Conservation (phyloP, 2,888 invertebrate genomes). For the Parasteatoda lunata region DNA sequence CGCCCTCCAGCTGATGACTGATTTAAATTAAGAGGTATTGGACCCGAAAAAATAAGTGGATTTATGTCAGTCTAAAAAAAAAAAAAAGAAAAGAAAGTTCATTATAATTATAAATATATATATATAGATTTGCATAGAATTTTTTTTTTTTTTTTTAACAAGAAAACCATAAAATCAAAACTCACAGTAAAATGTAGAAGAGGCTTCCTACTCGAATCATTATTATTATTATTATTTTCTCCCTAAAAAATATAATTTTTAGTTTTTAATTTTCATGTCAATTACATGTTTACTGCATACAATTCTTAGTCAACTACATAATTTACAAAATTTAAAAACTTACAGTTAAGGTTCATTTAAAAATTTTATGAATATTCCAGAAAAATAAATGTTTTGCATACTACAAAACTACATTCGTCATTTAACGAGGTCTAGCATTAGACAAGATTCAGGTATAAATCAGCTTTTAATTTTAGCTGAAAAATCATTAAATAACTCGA, state of each 20-base stretch:
- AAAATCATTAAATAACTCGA: too few relatives aligned
- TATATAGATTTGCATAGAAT: background rate
- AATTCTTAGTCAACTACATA: background rate
- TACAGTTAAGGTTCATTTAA: background rate
- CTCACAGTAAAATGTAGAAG: slow-evolving; percentile 59
- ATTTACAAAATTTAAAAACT: background rate
- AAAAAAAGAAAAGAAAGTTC: slow-evolving; percentile 12
- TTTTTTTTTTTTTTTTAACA: background rate
- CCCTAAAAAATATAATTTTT: slow-evolving; percentile 12
- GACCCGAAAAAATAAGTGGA: slow-evolving; percentile 61
- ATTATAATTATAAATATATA: background rate
- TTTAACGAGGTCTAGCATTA: too few relatives aligned
- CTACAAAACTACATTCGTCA: background rate
- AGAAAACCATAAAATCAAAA: background rate
- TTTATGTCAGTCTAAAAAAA: slow-evolving; percentile 58
- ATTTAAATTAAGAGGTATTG: slow-evolving; percentile 40
- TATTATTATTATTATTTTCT: slow-evolving; percentile 20
- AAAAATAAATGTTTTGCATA: background rate
- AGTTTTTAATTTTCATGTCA: background rate
- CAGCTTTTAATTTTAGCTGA: too few relatives aligned
- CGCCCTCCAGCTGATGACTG: slow-evolving; percentile 46
- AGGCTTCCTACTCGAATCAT: slow-evolving; percentile 40
- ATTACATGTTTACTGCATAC: background rate
- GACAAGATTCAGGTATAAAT: too few relatives aligned
- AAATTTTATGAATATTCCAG: background rate